Percentiles rank a stretch among this genome's conserved stretches.
Evolutionary conservation across 2,797 vertebrate genomes (phyloP).

Genomic region (Tolypeutes matacus): DNA sequence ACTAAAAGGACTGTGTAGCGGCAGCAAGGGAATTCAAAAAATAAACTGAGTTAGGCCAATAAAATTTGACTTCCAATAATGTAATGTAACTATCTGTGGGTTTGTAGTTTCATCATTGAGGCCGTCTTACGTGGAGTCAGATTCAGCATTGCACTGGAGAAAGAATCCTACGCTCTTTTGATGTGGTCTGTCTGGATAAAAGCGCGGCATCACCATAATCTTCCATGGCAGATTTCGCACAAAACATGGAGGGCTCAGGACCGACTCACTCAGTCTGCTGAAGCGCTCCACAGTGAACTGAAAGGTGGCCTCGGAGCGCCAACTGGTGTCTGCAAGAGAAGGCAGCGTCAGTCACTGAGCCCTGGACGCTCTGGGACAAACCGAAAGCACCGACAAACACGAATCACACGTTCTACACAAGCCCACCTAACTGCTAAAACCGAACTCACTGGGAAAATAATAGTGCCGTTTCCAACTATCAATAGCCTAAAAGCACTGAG

Average conservation of each 20-base stretch:
- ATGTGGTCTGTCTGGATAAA: constrained; percentile 98
- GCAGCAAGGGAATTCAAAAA: constrained; percentile 56
- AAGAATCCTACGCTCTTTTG: constrained; percentile 99
- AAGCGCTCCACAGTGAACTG: constrained; percentile 98
- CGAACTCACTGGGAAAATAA: background rate
- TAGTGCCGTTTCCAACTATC: background rate
- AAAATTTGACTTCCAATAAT: constrained; percentile 43
- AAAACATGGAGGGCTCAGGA: constrained; percentile 99
- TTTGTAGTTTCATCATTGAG: constrained; percentile 75
- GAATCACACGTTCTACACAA: background rate
- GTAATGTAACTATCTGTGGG: constrained; percentile 47
- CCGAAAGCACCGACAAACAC: background rate
- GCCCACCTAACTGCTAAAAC: background rate
- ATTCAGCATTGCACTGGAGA: constrained; percentile 99
- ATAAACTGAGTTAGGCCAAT: background rate
- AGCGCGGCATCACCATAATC: constrained; percentile 99
- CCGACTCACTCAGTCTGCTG: constrained; percentile 97
- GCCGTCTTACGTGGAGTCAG: constrained; percentile 97
- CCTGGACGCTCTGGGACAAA: background rate
- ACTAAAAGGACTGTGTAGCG: constrained; percentile 56
- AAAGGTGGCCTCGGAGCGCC: constrained; percentile 99
- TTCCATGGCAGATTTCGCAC: constrained; percentile 99
- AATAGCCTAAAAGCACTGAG: background rate
- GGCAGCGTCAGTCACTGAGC: constrained; percentile 54
- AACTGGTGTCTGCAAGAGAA: constrained; percentile 95